Percentiles rank a stretch among this genome's conserved stretches.
phyloP scores from a whole-genome alignment of 2,113 vertebrate genomes.

The Copsychus sechellarum region DNA sequence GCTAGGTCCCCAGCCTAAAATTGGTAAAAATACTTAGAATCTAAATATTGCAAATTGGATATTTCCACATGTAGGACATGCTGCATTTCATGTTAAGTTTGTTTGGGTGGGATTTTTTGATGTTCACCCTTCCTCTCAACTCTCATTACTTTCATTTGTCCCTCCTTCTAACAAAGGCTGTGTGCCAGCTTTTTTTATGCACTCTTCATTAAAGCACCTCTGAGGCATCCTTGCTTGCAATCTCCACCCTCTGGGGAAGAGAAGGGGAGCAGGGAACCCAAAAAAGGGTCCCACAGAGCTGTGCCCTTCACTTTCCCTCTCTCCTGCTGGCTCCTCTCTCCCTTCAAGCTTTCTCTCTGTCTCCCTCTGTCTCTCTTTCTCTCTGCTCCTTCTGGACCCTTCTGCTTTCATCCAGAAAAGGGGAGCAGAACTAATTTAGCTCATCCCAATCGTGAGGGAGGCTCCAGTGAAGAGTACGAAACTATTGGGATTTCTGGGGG shows the following conservation, averaged over 20 bases:
- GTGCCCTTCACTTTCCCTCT: not conserved
- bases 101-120: not conserved
- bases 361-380: not conserved
- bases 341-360: not conserved
- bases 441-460: not conserved
- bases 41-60: not conserved
- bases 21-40: constrained; percentile 5
- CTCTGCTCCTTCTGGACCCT: not conserved
- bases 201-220: not conserved
- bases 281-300: not conserved
- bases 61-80: not conserved
- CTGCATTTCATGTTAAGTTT: not conserved
- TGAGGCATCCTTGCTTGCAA: not conserved
- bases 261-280: not conserved
- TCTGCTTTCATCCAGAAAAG: rapidly evolving
- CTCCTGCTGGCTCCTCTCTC: not conserved
- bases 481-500: not conserved
- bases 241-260: not conserved
- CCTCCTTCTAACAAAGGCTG: not conserved
- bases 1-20: constrained; percentile 2
- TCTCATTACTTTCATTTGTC: not conserved
- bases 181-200: not conserved
- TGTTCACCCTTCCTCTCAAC: not conserved
- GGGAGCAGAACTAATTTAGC: not conserved
- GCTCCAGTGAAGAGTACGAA: not conserved